phyloP scores from a whole-genome alignment of 2,113 vertebrate species.

The Heterocephalus glaber region DNA sequence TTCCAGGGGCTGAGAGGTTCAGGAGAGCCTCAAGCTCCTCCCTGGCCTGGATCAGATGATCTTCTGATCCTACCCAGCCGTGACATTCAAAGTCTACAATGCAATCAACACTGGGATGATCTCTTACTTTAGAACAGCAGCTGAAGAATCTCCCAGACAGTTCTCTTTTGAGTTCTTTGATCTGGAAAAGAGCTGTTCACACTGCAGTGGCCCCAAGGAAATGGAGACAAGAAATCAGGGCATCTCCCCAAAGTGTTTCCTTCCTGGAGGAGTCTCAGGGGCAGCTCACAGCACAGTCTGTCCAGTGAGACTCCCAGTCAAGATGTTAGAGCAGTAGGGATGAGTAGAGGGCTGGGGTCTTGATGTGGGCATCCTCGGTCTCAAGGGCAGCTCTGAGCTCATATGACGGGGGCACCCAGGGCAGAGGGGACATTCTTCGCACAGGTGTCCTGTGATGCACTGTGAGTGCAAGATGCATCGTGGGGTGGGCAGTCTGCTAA shows the following conservation, averaged over 20 bases:
- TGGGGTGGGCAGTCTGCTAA: slow-evolving; percentile 71
- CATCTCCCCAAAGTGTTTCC: not conserved
- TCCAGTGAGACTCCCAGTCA: not conserved
- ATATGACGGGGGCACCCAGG: not conserved
- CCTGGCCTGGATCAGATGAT: not conserved
- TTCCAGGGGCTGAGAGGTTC: not conserved
- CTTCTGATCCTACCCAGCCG: not conserved
- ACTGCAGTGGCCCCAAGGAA: not conserved
- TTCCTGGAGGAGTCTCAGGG: not conserved
- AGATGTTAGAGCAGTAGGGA: not conserved
- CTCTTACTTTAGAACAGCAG: not conserved
- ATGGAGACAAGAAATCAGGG: slow-evolving; percentile 35
- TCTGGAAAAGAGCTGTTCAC: not conserved
- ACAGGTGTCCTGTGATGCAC: slow-evolving; percentile 64
- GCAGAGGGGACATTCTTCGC: slow-evolving; percentile 71
- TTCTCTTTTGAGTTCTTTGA: slow-evolving; percentile 58
- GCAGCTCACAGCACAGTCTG: not conserved
- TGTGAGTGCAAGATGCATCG: slow-evolving; percentile 60
- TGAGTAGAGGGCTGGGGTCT: not conserved
- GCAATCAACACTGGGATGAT: not conserved
- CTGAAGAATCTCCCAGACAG: slow-evolving; percentile 3
- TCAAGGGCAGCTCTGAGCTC: not conserved
- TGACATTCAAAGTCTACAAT: not conserved
- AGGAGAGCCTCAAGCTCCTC: not conserved
- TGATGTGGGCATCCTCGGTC: not conserved